Evolutionary conservation across 2,888 invertebrate genomes (phyloP).

Genomic region (Agonopterix arenella): DNA sequence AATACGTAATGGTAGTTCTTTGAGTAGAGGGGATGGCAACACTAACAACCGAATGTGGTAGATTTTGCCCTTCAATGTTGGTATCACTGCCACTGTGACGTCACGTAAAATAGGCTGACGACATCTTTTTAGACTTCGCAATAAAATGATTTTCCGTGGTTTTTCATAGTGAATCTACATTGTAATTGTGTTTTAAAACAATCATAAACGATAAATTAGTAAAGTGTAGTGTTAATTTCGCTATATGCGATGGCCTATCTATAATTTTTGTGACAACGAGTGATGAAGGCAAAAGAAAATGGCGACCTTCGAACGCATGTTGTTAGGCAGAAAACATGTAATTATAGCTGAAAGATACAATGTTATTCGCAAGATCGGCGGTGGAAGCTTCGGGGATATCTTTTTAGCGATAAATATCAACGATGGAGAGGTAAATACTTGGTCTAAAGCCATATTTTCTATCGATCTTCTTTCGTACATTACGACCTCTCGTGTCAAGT

Average conservation of each 20-base stretch:
- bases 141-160: constrained; percentile 57
- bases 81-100: constrained; percentile 68
- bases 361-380: constrained; percentile 97
- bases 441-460: constrained; percentile 19
- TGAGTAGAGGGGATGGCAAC: background rate
- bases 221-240: constrained; percentile 53
- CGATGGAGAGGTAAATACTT: constrained; percentile 88
- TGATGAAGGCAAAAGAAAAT: constrained; percentile 70
- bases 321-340: constrained; percentile 57
- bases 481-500: constrained; percentile 34
- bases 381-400: constrained; percentile 99
- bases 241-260: constrained; percentile 53
- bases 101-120: constrained; percentile 65
- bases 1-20: no score
- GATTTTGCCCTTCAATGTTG: constrained; percentile 14
- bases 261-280: constrained; percentile 62
- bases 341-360: constrained; percentile 92
- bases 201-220: constrained; percentile 43
- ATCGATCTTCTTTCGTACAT: constrained; percentile 20
- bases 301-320: constrained; percentile 69
- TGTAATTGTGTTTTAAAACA: constrained; percentile 45
- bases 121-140: constrained; percentile 54
- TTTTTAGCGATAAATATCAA: constrained; percentile 95
- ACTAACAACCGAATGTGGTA: background rate
- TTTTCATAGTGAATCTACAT: constrained; percentile 51